Evolutionary conservation across 2,888 invertebrate species (phyloP), one percentile per base, ranked within the genome.

Genomic region (Parnassius mnemosyne): DNA sequence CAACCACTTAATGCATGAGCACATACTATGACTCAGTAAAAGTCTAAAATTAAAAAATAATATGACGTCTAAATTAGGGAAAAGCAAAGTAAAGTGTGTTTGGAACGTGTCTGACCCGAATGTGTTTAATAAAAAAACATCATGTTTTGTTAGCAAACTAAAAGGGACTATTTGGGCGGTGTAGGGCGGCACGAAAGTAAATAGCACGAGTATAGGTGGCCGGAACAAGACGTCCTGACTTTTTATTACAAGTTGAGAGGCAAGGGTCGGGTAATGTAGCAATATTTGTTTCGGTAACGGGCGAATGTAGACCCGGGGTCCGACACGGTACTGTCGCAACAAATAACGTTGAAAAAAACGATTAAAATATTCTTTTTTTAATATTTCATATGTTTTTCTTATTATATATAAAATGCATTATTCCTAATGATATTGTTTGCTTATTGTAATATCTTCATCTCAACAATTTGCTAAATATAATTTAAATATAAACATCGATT

Each of bases 231-330:
- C 73, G 75, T 74, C 71, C 71, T 73, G 75, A 71, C 74, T 81
- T 80, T 82, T 81, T 83, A 82, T 83, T 81, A 75, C 79, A 73
- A 71, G 77, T 77, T 77, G 77, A 70, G 65, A 79, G 75, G 74
- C 74, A 68, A 71, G 74, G 74, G 76, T 74, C 73, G 72, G 72
- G 71, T 74, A 75, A 80, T 80, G 76, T 75, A 71, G 72, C 78
- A 78, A 84, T 84, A 83, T 84, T 83, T 79, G 78, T 77, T 75
- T 72, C 75, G 66, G 65, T 51, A 60, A 53, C 58, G 61, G 64
- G 55, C 52, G 51, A 55, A 61, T 46, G 59, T 51, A 41, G 43
- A 44, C 20, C 55, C 55, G 51, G n/a, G n/a, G 58, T 63, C 57
- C 59, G 59, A 56, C 41, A 13, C 1, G 25, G 47, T 63, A 58